Percentiles rank a stretch among this genome's conserved stretches.
These are phyloP conservation scores for Danio choprae DNA, from an alignment of 2,797 vertebrate genomes.

Conservation along the genomic window DNA sequence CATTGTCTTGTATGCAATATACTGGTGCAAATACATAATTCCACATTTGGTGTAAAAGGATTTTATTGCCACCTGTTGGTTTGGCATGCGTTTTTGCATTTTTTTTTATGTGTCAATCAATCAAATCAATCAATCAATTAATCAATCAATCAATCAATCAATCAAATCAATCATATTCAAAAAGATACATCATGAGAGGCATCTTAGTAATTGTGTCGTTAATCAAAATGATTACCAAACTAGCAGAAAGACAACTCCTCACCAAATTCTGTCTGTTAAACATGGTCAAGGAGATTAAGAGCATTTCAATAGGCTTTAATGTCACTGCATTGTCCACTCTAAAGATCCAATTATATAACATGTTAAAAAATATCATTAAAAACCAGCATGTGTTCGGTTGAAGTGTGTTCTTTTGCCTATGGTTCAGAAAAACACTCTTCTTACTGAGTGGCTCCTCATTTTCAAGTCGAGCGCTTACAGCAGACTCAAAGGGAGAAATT, in stretches of 20 bases:
- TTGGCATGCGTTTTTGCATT: too few species aligned
- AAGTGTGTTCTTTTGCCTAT: conserved; percentile 16
- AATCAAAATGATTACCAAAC: conserved; percentile 19
- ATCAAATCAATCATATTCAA: neutral
- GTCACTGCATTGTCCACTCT: neutral
- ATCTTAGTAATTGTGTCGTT: conserved; percentile 26
- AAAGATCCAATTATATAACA: conserved; percentile 16
- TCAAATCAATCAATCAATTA: too few species aligned
- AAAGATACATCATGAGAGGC: neutral
- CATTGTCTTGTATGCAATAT: too few species aligned
- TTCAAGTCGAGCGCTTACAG: conserved; percentile 1
- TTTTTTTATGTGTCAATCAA: too few species aligned
- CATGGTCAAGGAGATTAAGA: neutral
- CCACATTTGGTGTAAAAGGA: too few species aligned
- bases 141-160: too few species aligned
- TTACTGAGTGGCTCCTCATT: conserved; percentile 11
- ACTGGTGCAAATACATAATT: too few species aligned
- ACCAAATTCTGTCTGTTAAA: conserved; percentile 14
- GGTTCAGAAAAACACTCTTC: conserved; percentile 10
- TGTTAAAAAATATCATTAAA: conserved; percentile 10
- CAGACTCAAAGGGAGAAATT: conserved; percentile 19
- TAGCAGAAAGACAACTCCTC: neutral
- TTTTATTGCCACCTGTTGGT: too few species aligned
- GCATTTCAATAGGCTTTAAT: conserved; percentile 24
- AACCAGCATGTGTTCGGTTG: neutral